Evolutionary conservation across 2,113 vertebrate species (phyloP).

Genomic region (Tringa solitaria): DNA sequence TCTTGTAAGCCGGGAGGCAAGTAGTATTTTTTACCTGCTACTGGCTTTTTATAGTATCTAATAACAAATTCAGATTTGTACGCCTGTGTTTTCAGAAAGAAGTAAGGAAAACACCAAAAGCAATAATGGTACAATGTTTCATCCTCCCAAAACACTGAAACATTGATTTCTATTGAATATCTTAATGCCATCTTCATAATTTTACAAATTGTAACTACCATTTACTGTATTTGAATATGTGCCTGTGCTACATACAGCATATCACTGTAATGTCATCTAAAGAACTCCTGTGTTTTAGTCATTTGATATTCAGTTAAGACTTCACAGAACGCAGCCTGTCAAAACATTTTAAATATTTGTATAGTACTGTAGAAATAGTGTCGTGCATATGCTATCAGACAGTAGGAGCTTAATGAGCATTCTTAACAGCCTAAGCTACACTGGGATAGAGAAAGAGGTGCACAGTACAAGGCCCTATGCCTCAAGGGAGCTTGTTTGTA

Average conservation of each 20-base stretch:
- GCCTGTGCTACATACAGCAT: not conserved
- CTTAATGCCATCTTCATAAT: not conserved
- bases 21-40: not conserved
- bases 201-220: not conserved
- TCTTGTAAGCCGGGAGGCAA: not conserved
- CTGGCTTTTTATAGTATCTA: not conserved
- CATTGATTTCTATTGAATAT: not conserved
- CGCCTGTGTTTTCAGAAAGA: not conserved
- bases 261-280: not conserved
- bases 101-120: not conserved
- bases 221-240: not conserved
- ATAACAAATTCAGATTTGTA: not conserved
- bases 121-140: not conserved
- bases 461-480: not conserved
- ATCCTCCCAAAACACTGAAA: not conserved
- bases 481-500: not conserved
- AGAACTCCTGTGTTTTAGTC: not conserved
- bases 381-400: not conserved
- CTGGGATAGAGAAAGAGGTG: not conserved
- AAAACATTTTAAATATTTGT: slow-evolving; percentile 41
- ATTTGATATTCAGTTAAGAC: not conserved
- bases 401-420: not conserved
- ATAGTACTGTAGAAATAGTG: not conserved
- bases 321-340: slow-evolving; percentile 3
- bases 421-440: not conserved